Conservation (phyloP, 2,113 vertebrate species). For the Crotophaga sulcirostris region DNA sequence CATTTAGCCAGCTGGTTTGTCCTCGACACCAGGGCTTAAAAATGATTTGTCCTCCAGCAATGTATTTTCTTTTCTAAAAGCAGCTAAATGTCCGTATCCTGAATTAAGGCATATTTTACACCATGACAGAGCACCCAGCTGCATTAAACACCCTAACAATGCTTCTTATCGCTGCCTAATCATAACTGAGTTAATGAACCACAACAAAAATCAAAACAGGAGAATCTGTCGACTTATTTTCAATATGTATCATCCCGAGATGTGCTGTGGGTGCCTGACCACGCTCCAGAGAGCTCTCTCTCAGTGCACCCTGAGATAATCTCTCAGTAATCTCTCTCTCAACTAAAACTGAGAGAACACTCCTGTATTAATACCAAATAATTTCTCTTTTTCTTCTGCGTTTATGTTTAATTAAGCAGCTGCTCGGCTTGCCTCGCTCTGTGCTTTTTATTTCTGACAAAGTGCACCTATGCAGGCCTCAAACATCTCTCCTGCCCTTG, state of each 20-base stretch:
- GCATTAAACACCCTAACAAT: slow-evolving; percentile 30
- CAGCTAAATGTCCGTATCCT: not conserved
- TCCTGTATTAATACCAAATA: not conserved
- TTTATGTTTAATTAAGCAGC: slow-evolving; percentile 52
- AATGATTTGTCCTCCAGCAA: not conserved
- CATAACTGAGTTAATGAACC: slow-evolving; percentile 51
- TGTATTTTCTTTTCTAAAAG: not conserved
- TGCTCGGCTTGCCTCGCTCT: not conserved
- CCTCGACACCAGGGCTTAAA: slow-evolving; percentile 27
- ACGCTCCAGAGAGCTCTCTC: slow-evolving; percentile 62
- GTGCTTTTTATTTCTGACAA: slow-evolving; percentile 27
- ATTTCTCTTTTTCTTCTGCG: slow-evolving; percentile 30
- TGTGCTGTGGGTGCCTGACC: slow-evolving; percentile 63
- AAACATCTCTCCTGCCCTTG: slow-evolving; percentile 27
- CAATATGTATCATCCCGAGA: slow-evolving; percentile 70
- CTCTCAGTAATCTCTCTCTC: not conserved
- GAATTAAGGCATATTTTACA: not conserved
- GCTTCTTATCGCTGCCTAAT: slow-evolving; percentile 47
- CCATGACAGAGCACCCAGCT: not conserved
- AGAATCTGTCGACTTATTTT: slow-evolving; percentile 69
- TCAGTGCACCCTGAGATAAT: slow-evolving; percentile 41
- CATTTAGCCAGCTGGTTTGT: not conserved
- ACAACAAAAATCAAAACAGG: slow-evolving; percentile 54
- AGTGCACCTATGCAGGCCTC: slow-evolving; percentile 68
- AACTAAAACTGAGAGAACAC: not conserved